Percentiles rank a stretch among this genome's conserved stretches.
Evolutionary conservation across 2,113 vertebrate species (phyloP).

Genomic region (Athene cunicularia): DNA sequence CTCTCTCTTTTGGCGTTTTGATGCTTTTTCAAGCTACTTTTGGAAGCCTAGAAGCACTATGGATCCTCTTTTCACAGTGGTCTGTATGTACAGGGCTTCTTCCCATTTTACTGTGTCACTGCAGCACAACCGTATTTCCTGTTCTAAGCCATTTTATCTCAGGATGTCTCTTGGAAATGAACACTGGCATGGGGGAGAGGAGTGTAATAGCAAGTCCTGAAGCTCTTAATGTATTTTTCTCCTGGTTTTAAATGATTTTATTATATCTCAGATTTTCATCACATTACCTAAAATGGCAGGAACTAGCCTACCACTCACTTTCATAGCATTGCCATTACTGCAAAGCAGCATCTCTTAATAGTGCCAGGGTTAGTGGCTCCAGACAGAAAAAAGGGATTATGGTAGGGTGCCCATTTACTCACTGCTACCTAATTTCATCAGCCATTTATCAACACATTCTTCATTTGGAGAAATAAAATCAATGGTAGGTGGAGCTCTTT

Average conservation of each 20-base stretch:
- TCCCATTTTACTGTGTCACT: not conserved
- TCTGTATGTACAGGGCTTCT: not conserved
- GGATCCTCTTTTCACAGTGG: not conserved
- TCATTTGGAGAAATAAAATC: constrained; percentile 55
- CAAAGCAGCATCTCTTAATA: constrained; percentile 15
- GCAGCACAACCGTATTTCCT: not conserved
- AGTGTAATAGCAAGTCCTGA: not conserved
- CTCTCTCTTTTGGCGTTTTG: not conserved
- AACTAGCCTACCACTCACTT: not conserved
- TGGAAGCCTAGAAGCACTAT: not conserved
- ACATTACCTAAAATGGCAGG: constrained; percentile 33
- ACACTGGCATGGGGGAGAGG: not conserved
- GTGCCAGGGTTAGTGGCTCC: constrained; percentile 21
- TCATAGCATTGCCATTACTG: constrained; percentile 22
- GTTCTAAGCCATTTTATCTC: not conserved
- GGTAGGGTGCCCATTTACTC: constrained; percentile 46
- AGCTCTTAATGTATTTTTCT: constrained; percentile 11
- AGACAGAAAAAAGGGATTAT: not conserved
- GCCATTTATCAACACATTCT: constrained; percentile 44
- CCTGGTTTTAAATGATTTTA: constrained; percentile 19
- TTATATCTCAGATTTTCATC: not conserved
- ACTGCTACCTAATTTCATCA: constrained; percentile 55
- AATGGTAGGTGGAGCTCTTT: constrained; percentile 38
- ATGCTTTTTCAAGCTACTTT: not conserved
- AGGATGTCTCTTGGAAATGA: not conserved